Evolutionary conservation across 2,113 vertebrate species (phyloP).

Genomic region (Ophthalmolycus amberensis): DNA sequence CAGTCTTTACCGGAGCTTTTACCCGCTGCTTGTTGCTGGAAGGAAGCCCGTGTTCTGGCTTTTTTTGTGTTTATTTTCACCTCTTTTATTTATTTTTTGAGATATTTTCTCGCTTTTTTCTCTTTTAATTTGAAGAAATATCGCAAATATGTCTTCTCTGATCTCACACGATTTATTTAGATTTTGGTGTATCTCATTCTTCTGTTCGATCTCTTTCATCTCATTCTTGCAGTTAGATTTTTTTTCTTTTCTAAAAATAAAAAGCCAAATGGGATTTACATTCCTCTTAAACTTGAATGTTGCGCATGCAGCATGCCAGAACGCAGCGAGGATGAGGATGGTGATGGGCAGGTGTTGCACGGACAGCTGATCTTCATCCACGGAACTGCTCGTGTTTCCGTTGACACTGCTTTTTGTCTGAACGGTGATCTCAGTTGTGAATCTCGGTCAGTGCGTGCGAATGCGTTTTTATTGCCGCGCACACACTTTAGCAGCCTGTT

Average conservation of each 20-base stretch:
- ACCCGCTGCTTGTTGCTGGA: slow-evolving; percentile 26
- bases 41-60: slow-evolving; percentile 2
- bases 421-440: slow-evolving; percentile 5
- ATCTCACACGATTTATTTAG: slow-evolving; percentile 7
- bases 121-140: slow-evolving; percentile 1
- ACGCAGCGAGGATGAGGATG: background rate
- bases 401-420: slow-evolving; percentile 9
- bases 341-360: slow-evolving; percentile 20
- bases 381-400: slow-evolving; percentile 10
- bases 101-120: slow-evolving; percentile 18
- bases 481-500: background rate
- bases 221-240: background rate
- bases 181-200: slow-evolving; percentile 26
- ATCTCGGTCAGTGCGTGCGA: slow-evolving; percentile 7
- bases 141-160: background rate
- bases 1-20: slow-evolving; percentile 33
- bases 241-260: background rate
- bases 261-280: slow-evolving; percentile 3
- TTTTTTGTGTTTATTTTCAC: slow-evolving; percentile 11
- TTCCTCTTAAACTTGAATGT: slow-evolving; percentile 22
- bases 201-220: slow-evolving; percentile 6
- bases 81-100: background rate
- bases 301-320: slow-evolving; percentile 7
- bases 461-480: slow-evolving; percentile 7
- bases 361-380: slow-evolving; percentile 18